Conservation (phyloP, 1,140 invertebrate genomes). For the Bombus terrestris region DNA sequence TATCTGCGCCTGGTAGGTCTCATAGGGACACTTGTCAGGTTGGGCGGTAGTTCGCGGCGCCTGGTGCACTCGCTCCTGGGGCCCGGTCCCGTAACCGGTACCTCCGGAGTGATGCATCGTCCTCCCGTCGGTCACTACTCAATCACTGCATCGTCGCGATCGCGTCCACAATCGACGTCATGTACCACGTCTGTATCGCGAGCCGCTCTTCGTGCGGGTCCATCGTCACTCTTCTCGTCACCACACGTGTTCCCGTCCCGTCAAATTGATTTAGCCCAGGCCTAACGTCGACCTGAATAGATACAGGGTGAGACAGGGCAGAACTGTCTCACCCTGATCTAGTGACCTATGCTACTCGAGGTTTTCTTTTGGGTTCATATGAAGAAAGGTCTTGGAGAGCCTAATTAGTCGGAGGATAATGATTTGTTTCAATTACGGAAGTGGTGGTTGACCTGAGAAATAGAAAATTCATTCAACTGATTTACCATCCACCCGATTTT, state of each 20-base stretch:
- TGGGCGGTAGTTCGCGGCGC: slow-evolving; percentile 66
- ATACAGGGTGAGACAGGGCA: slow-evolving; percentile 33
- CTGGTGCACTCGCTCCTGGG: slow-evolving; percentile 81
- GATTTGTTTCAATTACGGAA: too few species aligned
- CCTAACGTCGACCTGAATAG: slow-evolving; percentile 6
- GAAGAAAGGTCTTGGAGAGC: too few species aligned
- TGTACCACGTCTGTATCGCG: slow-evolving; percentile 54
- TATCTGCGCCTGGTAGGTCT: slow-evolving; percentile 78
- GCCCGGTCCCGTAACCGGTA: slow-evolving; percentile 74
- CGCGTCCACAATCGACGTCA: slow-evolving; percentile 29
- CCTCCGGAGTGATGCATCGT: slow-evolving; percentile 64
- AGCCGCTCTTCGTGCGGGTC: slow-evolving; percentile 32
- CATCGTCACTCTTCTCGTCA: slow-evolving; percentile 42
- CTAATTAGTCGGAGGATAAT: too few species aligned
- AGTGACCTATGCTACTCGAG: background rate
- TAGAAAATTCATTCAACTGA: background rate
- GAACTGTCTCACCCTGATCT: slow-evolving; percentile 40
- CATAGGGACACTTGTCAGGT: slow-evolving; percentile 80
- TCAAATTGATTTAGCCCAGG: background rate
- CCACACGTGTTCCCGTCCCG: background rate
- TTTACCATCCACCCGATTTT: background rate
- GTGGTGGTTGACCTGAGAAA: too few species aligned
- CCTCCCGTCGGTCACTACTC: slow-evolving; percentile 52
- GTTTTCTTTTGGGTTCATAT: too few species aligned
- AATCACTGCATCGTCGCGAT: slow-evolving; percentile 60